Base-by-base conservation (phyloP, 1,140 invertebrate species). In the Trialeurodes vaporariorum region DNA sequence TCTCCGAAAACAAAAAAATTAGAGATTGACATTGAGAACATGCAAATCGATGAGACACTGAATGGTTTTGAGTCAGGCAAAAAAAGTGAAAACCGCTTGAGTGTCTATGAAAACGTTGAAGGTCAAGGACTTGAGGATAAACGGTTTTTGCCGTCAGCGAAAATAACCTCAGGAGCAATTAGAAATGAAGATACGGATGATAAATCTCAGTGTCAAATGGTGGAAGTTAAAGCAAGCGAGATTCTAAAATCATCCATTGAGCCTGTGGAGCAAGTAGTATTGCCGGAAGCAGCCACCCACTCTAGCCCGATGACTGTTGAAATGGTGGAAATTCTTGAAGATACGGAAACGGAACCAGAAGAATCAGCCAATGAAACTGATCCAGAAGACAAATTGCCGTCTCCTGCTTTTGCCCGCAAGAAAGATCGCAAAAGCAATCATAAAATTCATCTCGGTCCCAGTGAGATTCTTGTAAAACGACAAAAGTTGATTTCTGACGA, bases 161-260 rank as follows among this genome's bases (percentile, higher is more conserved):
- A 60, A 1, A 1, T 24, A 26, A 27, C 49, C 17, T 58, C 34
- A 63, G 27, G 60, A 27, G 27, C 40, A 21, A 27, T 64, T 24
- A 63, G 63, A 64, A 40, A 61, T 59, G 64, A 63, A 26, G 27
- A 34, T 67, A 62, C 49, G 27, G 64, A 34, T 64, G 64, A 68
- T 58, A 61, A 34, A 24, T 25, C 64, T 60, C 63, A 71, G 25
- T 82, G 81, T 70, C 76, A 79, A 62, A 76, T 84, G n/a, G 82
- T 83, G 1, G 85, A 83, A 69, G 72, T 86, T 63, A 76, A 84
- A 78, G 80, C 82, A 76, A 76, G 81, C 75, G 83, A 84, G 73
- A 83, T 83, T 61, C 71, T 81, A 2, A 83, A 82, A 71, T 79
- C 80, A 1, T 71, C 78, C 2, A 67, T 82, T 70, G 73, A 82